Evolutionary conservation across 2,797 vertebrate genomes (phyloP).

Genomic region (Alca torda): DNA sequence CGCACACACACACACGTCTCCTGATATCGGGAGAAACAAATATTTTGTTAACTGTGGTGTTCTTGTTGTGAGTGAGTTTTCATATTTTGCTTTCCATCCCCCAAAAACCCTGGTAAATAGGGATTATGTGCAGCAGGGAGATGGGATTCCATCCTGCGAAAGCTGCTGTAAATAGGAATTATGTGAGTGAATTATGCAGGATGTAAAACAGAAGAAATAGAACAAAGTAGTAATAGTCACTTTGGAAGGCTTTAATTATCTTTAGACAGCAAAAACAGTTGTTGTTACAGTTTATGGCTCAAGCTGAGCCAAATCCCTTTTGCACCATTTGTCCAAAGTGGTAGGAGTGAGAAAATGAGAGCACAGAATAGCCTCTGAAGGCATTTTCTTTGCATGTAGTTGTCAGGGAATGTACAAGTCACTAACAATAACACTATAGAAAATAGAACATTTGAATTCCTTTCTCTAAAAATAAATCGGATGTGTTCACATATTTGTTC

Average conservation of each 20-base stretch:
- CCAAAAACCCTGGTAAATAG: background rate
- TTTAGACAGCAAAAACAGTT: slow-evolving; percentile 7
- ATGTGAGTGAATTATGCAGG: background rate
- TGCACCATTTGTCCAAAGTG: background rate
- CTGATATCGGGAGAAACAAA: background rate
- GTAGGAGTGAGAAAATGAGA: background rate
- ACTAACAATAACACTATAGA: background rate
- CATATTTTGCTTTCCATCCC: background rate
- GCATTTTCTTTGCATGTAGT: background rate
- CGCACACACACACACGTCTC: background rate
- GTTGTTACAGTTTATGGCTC: background rate
- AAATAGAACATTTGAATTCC: background rate
- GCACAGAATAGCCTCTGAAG: background rate
- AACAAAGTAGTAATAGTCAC: background rate
- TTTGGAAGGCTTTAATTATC: slow-evolving; percentile 19
- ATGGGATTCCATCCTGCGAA: background rate
- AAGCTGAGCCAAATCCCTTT: slow-evolving; percentile 19
- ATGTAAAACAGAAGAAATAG: background rate
- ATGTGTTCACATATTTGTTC: background rate
- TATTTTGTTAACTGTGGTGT: background rate
- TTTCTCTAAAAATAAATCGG: background rate
- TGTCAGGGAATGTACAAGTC: background rate
- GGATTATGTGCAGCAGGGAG: background rate
- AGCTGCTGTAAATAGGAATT: background rate
- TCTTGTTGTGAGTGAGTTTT: background rate